Conservation (phyloP, 2,888 invertebrate genomes). For the Cheilosia vulpina region DNA sequence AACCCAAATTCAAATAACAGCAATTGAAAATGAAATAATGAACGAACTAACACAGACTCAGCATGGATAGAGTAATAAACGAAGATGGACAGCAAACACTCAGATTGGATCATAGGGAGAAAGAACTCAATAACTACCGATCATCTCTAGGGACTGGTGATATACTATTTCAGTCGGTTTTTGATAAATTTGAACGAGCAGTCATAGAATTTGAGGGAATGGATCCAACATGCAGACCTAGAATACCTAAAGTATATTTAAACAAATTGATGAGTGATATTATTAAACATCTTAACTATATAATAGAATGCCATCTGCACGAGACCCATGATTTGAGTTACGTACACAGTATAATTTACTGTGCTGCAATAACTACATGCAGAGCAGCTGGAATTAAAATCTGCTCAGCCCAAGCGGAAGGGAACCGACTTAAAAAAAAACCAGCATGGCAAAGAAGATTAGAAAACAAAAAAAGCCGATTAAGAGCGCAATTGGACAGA, state of each 20-base stretch:
- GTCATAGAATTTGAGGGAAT: not conserved
- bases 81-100: not conserved
- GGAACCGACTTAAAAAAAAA: too few relatives aligned
- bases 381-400: too few relatives aligned
- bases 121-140: not conserved
- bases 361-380: too few relatives aligned
- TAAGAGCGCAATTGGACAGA: too few relatives aligned
- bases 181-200: not conserved
- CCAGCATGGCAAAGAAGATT: too few relatives aligned
- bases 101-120: not conserved
- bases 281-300: not conserved
- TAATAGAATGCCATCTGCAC: not conserved
- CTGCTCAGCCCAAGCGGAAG: too few relatives aligned
- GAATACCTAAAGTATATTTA: not conserved
- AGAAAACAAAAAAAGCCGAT: too few relatives aligned
- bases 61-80: too few relatives aligned
- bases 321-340: not conserved
- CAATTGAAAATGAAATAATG: too few relatives aligned
- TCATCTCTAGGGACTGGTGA: conserved; percentile 1
- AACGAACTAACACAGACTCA: too few relatives aligned
- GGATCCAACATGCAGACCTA: not conserved
- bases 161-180: not conserved
- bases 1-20: too few relatives aligned
- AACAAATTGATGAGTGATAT: not conserved
- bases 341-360: not conserved